A percentile compares a stretch with the other conserved stretches of the same genome.
These are phyloP conservation scores for Hiodon tergisus DNA, from an alignment of 2,113 vertebrate genomes.

Conservation along the genomic window DNA sequence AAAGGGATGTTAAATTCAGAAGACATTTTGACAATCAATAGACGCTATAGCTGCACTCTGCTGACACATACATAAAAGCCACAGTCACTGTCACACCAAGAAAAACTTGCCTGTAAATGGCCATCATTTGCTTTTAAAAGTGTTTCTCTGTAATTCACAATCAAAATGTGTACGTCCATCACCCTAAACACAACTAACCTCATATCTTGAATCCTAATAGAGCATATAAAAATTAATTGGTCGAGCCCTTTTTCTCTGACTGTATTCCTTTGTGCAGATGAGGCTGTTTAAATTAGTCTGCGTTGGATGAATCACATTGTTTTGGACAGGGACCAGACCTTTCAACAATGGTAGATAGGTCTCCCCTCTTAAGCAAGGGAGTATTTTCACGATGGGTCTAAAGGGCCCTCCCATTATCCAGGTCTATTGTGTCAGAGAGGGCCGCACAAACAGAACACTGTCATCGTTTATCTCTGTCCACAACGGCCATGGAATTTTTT, in stretches of 20 bases:
- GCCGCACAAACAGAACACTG: slow-evolving; percentile 61
- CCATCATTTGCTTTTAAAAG: too few relatives aligned
- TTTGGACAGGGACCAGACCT: slow-evolving; percentile 39
- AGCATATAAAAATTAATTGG: background rate
- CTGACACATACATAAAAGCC: too few relatives aligned
- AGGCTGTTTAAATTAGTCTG: slow-evolving; percentile 27
- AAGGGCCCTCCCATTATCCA: slow-evolving; percentile 56
- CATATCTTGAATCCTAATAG: background rate
- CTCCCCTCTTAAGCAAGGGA: slow-evolving; percentile 44
- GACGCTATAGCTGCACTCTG: background rate
- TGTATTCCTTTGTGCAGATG: slow-evolving; percentile 7
- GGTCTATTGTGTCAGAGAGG: slow-evolving; percentile 60
- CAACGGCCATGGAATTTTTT: slow-evolving; percentile 54
- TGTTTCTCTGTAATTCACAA: background rate
- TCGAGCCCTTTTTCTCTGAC: background rate
- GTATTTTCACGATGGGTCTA: slow-evolving; percentile 50
- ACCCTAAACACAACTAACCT: too few relatives aligned
- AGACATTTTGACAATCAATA: too few relatives aligned
- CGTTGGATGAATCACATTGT: slow-evolving; percentile 49
- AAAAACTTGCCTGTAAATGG: too few relatives aligned
- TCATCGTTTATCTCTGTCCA: slow-evolving; percentile 53
- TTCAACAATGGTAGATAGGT: slow-evolving; percentile 52
- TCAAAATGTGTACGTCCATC: background rate
- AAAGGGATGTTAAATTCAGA: background rate
- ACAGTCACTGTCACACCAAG: too few relatives aligned